Conservation (phyloP, 1,140 invertebrate genomes). For the Achroia grisella region DNA sequence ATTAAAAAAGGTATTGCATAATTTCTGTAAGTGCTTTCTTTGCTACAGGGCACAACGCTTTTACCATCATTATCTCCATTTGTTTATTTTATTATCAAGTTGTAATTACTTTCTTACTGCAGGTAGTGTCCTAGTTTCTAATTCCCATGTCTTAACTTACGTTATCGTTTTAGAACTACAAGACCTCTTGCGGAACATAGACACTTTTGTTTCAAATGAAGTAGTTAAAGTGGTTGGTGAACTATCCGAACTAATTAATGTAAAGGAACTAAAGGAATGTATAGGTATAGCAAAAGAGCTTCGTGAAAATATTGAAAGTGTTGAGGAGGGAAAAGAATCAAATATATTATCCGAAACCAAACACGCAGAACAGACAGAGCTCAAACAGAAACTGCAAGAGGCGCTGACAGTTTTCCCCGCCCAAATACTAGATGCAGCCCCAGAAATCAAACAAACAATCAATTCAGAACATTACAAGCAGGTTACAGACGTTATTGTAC, state of each 20-base stretch:
- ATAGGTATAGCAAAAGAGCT: constrained; percentile 25
- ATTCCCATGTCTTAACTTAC: too few relatives aligned
- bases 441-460: neutral
- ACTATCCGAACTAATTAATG: constrained; percentile 6
- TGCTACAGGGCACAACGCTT: too few relatives aligned
- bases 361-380: too few relatives aligned
- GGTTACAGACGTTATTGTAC: constrained; percentile 11
- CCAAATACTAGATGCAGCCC: neutral
- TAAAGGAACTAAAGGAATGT: constrained; percentile 15
- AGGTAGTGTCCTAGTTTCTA: too few relatives aligned
- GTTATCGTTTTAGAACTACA: neutral
- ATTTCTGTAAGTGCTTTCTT: too few relatives aligned
- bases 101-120: too few relatives aligned
- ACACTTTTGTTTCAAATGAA: constrained; percentile 25
- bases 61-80: too few relatives aligned
- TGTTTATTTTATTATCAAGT: too few relatives aligned
- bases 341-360: too few relatives aligned
- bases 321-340: too few relatives aligned
- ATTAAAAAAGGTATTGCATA: too few relatives aligned
- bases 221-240: constrained; percentile 15
- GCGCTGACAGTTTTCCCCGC: neutral
- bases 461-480: neutral
- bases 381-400: neutral
- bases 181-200: constrained; percentile 20
- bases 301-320: constrained; percentile 11